Conservation (phyloP, 2,113 vertebrate species). For the Galemys pyrenaicus region DNA sequence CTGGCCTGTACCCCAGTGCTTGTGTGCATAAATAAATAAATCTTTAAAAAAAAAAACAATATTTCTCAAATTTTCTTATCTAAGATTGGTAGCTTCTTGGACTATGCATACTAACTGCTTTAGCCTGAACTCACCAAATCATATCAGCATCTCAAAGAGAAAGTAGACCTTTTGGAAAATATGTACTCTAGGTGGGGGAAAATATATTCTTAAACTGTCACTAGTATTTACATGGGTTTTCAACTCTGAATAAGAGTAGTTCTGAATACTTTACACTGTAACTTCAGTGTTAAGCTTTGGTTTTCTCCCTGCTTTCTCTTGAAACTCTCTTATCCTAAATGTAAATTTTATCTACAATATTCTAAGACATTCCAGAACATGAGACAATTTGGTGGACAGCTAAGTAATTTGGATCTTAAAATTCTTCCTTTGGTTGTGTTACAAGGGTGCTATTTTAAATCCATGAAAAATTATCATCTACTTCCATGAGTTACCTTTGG, state of each 20-base stretch:
- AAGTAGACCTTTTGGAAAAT: neutral
- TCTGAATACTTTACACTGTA: neutral
- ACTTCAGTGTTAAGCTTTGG: neutral
- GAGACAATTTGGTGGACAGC: neutral
- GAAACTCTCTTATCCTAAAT: neutral
- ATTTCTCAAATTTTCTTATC: too few relatives aligned
- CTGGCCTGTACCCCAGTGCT: too few relatives aligned
- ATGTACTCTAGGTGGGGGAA: neutral
- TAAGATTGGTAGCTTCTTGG: slow-evolving; percentile 70
- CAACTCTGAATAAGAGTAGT: neutral
- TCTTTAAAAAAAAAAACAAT: too few relatives aligned
- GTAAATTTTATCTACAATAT: neutral
- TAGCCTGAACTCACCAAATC: slow-evolving; percentile 66
- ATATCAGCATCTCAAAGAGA: slow-evolving; percentile 31
- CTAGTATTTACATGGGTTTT: slow-evolving; percentile 13
- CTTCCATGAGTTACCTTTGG: neutral
- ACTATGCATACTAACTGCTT: slow-evolving; percentile 64
- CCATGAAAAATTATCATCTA: neutral
- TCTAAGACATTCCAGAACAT: slow-evolving; percentile 5
- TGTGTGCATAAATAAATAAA: too few relatives aligned
- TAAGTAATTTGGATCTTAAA: neutral
- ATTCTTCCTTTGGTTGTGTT: neutral
- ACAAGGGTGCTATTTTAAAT: slow-evolving; percentile 30
- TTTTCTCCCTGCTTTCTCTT: slow-evolving; percentile 24
- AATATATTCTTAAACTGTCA: neutral